Evolutionary conservation across 2,113 vertebrate species (phyloP).

Genomic region (Orycteropus afer): DNA sequence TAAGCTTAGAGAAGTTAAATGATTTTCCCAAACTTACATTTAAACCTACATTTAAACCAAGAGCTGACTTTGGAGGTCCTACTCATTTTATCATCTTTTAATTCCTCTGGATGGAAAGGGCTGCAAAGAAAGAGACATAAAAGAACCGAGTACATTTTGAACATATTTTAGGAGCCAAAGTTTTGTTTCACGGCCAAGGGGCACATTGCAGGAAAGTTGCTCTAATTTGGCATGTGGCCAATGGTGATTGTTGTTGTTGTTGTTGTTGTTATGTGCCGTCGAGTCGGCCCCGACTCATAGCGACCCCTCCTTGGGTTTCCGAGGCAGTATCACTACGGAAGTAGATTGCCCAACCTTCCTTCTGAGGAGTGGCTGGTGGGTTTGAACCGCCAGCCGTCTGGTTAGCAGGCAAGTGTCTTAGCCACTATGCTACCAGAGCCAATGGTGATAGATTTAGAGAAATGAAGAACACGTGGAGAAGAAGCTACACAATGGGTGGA

Average conservation of each 20-base stretch:
- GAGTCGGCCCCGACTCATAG: too few relatives aligned
- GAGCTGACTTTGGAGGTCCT: neutral
- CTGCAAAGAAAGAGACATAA: neutral
- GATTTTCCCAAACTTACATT: too few relatives aligned
- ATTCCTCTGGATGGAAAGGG: neutral
- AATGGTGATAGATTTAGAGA: neutral
- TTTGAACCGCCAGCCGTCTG: too few relatives aligned
- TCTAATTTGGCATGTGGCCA: neutral
- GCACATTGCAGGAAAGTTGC: neutral
- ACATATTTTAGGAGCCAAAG: neutral
- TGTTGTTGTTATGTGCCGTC: too few relatives aligned
- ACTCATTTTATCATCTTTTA: neutral
- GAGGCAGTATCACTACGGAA: too few relatives aligned
- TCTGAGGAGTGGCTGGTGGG: too few relatives aligned
- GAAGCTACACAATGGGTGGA: accelerated
- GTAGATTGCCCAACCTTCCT: too few relatives aligned
- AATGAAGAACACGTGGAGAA: neutral
- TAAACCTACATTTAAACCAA: neutral
- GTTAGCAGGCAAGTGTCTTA: too few relatives aligned
- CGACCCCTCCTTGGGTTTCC: too few relatives aligned
- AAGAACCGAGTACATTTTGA: neutral
- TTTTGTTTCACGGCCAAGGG: neutral
- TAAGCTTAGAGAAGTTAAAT: too few relatives aligned
- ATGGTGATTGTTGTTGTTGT: too few relatives aligned
- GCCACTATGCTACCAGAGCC: too few relatives aligned